Percentiles rank a stretch among this genome's conserved stretches.
Evolutionary conservation across 2,888 invertebrate genomes (phyloP).

Genomic region (Heliconius charithonia): DNA sequence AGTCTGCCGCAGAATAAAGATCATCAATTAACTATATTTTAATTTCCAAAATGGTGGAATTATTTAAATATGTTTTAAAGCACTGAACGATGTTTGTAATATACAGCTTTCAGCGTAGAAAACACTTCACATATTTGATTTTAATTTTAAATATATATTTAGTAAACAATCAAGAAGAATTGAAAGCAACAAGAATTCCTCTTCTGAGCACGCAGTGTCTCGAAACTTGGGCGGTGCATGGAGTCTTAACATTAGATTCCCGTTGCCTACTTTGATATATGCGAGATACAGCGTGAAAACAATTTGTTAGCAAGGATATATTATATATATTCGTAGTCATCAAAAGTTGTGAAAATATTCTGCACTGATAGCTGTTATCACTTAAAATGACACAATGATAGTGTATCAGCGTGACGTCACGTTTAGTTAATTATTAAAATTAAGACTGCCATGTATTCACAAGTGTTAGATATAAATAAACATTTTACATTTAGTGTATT

Average conservation of each 20-base stretch:
- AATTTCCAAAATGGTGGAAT: not conserved
- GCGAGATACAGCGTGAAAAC: too few relatives aligned
- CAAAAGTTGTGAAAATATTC: not conserved
- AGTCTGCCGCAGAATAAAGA: not conserved
- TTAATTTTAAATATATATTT: too few relatives aligned
- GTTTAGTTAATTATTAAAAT: constrained; percentile 48
- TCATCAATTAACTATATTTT: not conserved
- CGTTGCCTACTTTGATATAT: too few relatives aligned
- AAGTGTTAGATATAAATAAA: constrained; percentile 31
- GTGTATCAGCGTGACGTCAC: constrained; percentile 9
- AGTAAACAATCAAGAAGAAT: too few relatives aligned
- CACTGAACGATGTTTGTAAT: not conserved
- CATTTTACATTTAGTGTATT: constrained; percentile 20
- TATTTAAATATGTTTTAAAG: not conserved
- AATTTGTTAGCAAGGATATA: too few relatives aligned
- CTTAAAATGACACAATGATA: not conserved
- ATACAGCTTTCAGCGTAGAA: not conserved
- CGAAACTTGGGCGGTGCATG: too few relatives aligned
- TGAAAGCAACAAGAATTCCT: too few relatives aligned
- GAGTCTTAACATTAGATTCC: too few relatives aligned
- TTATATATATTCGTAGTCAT: too few relatives aligned
- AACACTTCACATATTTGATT: not conserved
- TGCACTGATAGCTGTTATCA: constrained; percentile 5
- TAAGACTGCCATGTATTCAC: constrained; percentile 65
- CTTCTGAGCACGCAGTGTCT: too few relatives aligned